Conservation (phyloP, 2,888 invertebrate species). For the Petrophora chlorosata region DNA sequence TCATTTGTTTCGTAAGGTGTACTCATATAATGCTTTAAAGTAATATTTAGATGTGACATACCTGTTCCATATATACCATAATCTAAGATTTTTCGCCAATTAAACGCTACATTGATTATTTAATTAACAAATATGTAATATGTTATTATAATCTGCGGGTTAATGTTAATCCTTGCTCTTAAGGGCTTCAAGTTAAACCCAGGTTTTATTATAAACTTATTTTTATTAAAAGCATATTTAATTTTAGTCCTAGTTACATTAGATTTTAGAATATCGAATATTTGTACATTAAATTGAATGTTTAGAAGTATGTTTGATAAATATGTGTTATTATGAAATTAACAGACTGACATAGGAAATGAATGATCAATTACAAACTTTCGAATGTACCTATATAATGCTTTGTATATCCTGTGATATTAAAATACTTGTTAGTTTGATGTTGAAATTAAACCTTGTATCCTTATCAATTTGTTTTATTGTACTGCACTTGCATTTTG, state of each 20-base stretch:
- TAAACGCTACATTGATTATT: too few species aligned
- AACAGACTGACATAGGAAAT: constrained; percentile 42
- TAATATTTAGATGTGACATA: background rate
- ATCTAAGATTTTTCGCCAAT: too few species aligned
- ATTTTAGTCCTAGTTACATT: too few species aligned
- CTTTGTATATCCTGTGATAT: constrained; percentile 52
- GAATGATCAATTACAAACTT: constrained; percentile 33
- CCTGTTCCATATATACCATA: background rate
- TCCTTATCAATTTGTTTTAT: constrained; percentile 4
- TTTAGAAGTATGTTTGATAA: constrained; percentile 6
- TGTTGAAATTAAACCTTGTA: constrained; percentile 15
- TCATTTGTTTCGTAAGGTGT: background rate
- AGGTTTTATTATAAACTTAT: too few species aligned
- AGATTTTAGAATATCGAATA: constrained; percentile 1
- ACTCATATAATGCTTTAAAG: background rate
- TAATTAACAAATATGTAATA: too few species aligned
- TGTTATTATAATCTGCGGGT: too few species aligned
- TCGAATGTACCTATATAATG: constrained; percentile 28
- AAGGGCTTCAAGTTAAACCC: too few species aligned
- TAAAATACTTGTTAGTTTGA: constrained; percentile 41
- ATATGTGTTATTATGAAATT: constrained; percentile 22
- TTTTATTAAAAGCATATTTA: too few species aligned
- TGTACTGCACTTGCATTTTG: background rate
- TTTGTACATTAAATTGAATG: constrained; percentile 11
- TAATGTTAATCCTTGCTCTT: too few species aligned